A percentile compares a stretch with the other conserved stretches of the same genome.
Evolutionary conservation across 2,888 invertebrate species (phyloP).

Genomic region (Acleris holmiana): DNA sequence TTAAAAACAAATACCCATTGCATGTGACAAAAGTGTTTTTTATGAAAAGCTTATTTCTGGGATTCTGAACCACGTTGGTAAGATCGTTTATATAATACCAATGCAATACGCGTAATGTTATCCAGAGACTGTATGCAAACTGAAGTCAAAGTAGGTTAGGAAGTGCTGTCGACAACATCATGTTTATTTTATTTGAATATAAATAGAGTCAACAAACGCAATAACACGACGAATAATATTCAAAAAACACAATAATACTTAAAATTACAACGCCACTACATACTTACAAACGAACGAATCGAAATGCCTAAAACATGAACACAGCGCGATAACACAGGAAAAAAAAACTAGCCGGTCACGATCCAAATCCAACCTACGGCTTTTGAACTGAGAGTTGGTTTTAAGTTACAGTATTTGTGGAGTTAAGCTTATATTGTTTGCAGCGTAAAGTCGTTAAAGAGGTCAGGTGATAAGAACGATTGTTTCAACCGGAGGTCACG

Average conservation of each 20-base stretch:
- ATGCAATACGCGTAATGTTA: too few species aligned
- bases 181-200: background rate
- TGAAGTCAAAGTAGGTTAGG: too few species aligned
- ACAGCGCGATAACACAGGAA: conserved; percentile 63
- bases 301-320: conserved; percentile 68
- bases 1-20: too few species aligned
- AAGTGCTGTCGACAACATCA: background rate
- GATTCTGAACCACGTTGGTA: too few species aligned
- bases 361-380: conserved; percentile 45
- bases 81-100: too few species aligned
- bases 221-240: conserved; percentile 4
- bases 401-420: conserved; percentile 37
- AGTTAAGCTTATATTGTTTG: conserved; percentile 52
- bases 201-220: background rate
- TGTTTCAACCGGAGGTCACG: conserved; percentile 65
- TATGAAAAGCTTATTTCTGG: too few species aligned
- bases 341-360: conserved; percentile 47
- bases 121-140: too few species aligned
- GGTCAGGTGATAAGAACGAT: conserved; percentile 76
- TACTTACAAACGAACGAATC: conserved; percentile 53
- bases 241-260: conserved; percentile 48
- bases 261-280: conserved; percentile 49
- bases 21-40: too few species aligned
- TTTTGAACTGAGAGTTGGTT: conserved; percentile 45
- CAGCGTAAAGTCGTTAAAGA: conserved; percentile 64